A percentile compares a stretch with the other conserved stretches of the same genome.
Evolutionary conservation across 2,113 vertebrate genomes (phyloP).

Genomic region (Dolichallabes microphthalmus): DNA sequence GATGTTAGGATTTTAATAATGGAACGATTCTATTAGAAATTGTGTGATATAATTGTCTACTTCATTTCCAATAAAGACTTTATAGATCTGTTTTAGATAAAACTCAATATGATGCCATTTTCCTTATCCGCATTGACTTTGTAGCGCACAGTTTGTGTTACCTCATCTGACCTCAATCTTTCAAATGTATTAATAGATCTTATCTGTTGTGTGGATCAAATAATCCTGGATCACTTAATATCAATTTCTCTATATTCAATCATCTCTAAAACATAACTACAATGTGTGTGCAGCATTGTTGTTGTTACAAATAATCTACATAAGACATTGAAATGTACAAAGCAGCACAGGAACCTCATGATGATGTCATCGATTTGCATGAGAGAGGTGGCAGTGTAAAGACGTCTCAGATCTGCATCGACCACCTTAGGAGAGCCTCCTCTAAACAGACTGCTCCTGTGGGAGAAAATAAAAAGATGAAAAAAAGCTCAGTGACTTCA

Average conservation of each 20-base stretch:
- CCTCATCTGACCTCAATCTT: too few species aligned
- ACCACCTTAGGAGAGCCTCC: constrained; percentile 76
- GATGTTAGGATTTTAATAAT: not conserved
- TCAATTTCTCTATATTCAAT: not conserved
- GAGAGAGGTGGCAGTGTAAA: constrained; percentile 94
- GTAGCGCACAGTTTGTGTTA: too few species aligned
- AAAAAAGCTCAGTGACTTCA: not conserved
- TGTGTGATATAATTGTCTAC: not conserved
- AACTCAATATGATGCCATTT: not conserved
- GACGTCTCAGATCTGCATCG: constrained; percentile 82
- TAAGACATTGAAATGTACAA: not conserved
- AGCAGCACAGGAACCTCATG: constrained; percentile 82
- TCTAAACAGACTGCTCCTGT: constrained; percentile 86
- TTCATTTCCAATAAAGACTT: not conserved
- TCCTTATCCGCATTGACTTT: not conserved
- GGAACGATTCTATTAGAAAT: not conserved
- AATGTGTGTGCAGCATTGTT: not conserved
- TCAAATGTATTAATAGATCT: not conserved
- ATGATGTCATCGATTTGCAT: constrained; percentile 97
- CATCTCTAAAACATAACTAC: not conserved
- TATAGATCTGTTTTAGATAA: not conserved
- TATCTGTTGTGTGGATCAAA: not conserved
- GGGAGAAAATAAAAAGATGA: constrained; percentile 36
- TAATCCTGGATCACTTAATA: not conserved
- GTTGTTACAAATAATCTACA: not conserved